Conservation (phyloP, 2,888 invertebrate genomes). For the Pterobdella sp. region DNA sequence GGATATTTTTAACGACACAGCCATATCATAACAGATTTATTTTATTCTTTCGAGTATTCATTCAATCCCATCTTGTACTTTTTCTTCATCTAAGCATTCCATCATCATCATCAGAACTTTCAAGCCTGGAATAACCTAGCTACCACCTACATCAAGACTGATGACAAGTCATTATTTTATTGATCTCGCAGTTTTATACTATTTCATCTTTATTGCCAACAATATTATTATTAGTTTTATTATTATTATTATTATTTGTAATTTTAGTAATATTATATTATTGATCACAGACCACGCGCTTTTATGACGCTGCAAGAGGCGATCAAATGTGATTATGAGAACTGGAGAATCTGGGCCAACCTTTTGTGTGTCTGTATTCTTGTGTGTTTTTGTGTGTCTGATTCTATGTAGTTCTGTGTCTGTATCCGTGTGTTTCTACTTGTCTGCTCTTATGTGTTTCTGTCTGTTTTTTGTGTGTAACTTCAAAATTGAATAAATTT, state of each 20-base stretch:
- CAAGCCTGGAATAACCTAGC: conserved; percentile 98
- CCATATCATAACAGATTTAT: too few species aligned
- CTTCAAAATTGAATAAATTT: too few species aligned
- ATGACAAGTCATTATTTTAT: conserved; percentile 61
- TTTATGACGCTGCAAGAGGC: conserved; percentile 79
- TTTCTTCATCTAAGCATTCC: neutral
- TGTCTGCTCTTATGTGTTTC: neutral
- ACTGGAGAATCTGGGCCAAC: conserved; percentile 95
- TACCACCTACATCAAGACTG: conserved; percentile 78
- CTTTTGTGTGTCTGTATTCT: conserved; percentile 56
- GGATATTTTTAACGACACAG: too few species aligned
- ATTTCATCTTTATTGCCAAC: neutral
- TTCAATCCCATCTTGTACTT: neutral
- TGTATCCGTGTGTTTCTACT: neutral
- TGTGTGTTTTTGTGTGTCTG: neutral
- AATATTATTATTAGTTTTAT: neutral
- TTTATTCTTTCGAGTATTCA: too few species aligned
- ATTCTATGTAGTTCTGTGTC: conserved; percentile 2
- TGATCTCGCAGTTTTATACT: neutral
- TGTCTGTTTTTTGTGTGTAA: too few species aligned
- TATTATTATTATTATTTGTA: neutral
- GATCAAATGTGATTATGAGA: conserved; percentile 74
- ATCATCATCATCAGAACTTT: conserved; percentile 58
- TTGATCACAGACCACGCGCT: conserved; percentile 56
- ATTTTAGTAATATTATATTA: neutral